Evolutionary conservation across 1,140 invertebrate genomes (phyloP).

Genomic region (Drosophila sturtevanti): DNA sequence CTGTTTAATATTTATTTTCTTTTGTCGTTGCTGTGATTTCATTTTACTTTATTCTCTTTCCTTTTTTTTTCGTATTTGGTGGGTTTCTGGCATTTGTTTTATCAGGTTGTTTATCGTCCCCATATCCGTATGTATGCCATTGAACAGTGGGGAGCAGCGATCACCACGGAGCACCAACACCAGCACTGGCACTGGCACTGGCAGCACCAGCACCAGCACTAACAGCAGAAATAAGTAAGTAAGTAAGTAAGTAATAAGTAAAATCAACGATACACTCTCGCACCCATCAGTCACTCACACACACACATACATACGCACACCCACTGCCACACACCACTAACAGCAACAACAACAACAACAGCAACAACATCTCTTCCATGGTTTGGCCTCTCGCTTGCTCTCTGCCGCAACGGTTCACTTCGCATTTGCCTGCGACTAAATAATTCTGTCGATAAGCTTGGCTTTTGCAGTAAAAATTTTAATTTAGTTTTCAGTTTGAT

Average conservation of each 20-base stretch:
- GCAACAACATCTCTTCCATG: too few species aligned
- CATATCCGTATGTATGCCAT: slow-evolving; percentile 39
- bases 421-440: slow-evolving; percentile 12
- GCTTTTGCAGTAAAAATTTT: slow-evolving; percentile 38
- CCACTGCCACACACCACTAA: neutral
- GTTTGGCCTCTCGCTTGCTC: neutral
- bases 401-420: slow-evolving; percentile 8
- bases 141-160: slow-evolving; percentile 26
- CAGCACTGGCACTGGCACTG: too few species aligned
- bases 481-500: slow-evolving; percentile 55
- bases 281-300: slow-evolving; percentile 4
- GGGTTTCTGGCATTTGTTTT: slow-evolving; percentile 29
- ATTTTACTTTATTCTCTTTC: slow-evolving; percentile 2
- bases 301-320: neutral
- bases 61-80: slow-evolving; percentile 11
- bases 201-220: neutral
- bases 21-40: slow-evolving; percentile 25
- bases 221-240: neutral
- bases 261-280: neutral
- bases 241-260: neutral
- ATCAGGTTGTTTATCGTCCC: slow-evolving; percentile 44
- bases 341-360: too few species aligned
- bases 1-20: neutral
- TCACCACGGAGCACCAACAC: slow-evolving; percentile 27
- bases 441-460: slow-evolving; percentile 47